Base-by-base conservation (phyloP, 2,888 invertebrate species). In the Cheilosia urbana region DNA sequence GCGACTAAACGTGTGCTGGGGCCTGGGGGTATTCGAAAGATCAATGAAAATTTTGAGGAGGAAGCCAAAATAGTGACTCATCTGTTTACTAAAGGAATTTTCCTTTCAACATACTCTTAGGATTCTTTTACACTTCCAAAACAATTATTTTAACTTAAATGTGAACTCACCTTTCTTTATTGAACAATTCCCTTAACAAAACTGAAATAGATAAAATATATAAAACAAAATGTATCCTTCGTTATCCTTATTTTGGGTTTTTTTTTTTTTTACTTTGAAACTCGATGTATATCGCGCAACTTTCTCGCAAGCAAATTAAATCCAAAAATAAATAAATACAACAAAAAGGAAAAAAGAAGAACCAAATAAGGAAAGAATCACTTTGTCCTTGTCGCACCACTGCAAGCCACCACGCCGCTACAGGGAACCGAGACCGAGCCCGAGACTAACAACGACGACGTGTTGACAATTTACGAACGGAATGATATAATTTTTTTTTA, bases 261-360 rank as follows among this genome's bases (percentile, higher is more conserved):
- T 49, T 55, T 37, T 57, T 47, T 6, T 17, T 51, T 2, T 17
- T 37, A 37, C 42, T 63, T 53, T 62, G 45, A 19, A 21, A 27
- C 37, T 69, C 30, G 19, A 13, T 40, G 72, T 47, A 49, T 49
- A 68, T 83, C 72, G 79, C 76, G 71, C 85, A 84, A 73, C 45
- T 71, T 66, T 76, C 53, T 80, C 53, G 65, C 65, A 76, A 45
- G 42, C 71, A 42, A 79, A 51, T 71, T 80, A 68, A 69, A 81
- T 85, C 85, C 85, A 85, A 85, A 85, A 81, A 85, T 85, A 85
- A 85, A 85, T 85, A 85, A 81, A 85, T 81, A 81, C 73, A 73
- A 84, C 62, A 73, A 73, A 69, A 80, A 76, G 55, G 21, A 49
- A n/a, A 30, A 58, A 40, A 45, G 49, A 47, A 57, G 53, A 21